phyloP scores from a whole-genome alignment of 1,140 invertebrate genomes.

The Cydia strobilella region DNA sequence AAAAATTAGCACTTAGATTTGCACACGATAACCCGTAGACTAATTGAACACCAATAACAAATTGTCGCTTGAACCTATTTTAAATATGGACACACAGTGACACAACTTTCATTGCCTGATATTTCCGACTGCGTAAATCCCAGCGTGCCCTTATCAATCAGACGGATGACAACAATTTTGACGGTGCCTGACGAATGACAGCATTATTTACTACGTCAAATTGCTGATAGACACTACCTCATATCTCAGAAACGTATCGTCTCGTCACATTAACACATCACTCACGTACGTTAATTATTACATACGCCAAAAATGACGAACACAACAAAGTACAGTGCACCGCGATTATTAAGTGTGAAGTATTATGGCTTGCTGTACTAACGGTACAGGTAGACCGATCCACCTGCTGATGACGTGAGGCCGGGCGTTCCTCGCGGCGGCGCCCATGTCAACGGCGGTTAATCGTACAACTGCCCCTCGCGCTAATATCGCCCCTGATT shows the following conservation, averaged over 20 bases:
- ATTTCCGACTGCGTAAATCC: neutral
- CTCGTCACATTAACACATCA: slow-evolving; percentile 24
- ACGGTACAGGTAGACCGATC: slow-evolving; percentile 69
- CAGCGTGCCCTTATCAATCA: neutral
- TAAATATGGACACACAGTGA: neutral
- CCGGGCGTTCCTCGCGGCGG: slow-evolving; percentile 69
- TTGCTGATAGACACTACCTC: slow-evolving; percentile 5
- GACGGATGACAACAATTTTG: slow-evolving; percentile 11
- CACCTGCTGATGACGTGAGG: slow-evolving; percentile 71
- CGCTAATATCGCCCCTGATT: slow-evolving; percentile 61
- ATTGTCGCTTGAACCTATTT: neutral
- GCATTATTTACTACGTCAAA: slow-evolving; percentile 26
- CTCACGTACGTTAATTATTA: neutral
- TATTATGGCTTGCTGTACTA: slow-evolving; percentile 50
- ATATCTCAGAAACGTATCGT: slow-evolving; percentile 10
- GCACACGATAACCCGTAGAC: neutral
- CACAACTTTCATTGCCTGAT: neutral
- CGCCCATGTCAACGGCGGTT: slow-evolving; percentile 70
- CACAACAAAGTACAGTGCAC: neutral
- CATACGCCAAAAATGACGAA: slow-evolving; percentile 14
- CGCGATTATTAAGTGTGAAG: neutral
- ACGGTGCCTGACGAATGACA: slow-evolving; percentile 14
- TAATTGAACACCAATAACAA: neutral
- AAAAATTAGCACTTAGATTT: slow-evolving; percentile 22
- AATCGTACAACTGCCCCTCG: slow-evolving; percentile 64